Evolutionary conservation across 2,888 invertebrate genomes (phyloP).

Genomic region (Hydriomena furcata): DNA sequence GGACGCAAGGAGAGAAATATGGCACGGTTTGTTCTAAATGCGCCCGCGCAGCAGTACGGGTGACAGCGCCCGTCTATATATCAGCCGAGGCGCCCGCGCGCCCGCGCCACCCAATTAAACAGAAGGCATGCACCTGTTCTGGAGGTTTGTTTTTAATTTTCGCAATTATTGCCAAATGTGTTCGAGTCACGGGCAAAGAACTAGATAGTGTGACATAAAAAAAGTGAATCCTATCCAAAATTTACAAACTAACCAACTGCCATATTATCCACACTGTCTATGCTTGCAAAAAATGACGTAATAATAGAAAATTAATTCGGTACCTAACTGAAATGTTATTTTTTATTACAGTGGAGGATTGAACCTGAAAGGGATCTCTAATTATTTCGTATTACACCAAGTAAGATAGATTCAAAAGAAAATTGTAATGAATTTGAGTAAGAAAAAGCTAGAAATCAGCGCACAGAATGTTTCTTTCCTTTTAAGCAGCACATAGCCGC

Average conservation of each 20-base stretch:
- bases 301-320: too few relatives aligned
- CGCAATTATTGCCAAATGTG: neutral
- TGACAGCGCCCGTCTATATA: conserved; percentile 60
- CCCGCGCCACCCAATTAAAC: conserved; percentile 61
- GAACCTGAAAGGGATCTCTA: too few relatives aligned
- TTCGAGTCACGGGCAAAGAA: too few relatives aligned
- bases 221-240: too few relatives aligned
- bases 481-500: neutral
- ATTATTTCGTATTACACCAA: neutral
- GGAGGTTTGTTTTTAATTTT: conserved; percentile 38
- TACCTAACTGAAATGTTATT: too few relatives aligned
- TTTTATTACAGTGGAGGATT: too few relatives aligned
- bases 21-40: conserved; percentile 77
- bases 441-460: neutral
- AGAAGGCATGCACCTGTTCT: conserved; percentile 49
- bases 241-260: too few relatives aligned
- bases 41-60: conserved; percentile 58
- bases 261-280: too few relatives aligned
- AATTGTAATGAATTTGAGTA: neutral
- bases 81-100: conserved; percentile 52
- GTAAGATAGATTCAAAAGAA: neutral
- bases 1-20: conserved; percentile 79
- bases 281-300: too few relatives aligned
- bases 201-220: too few relatives aligned
- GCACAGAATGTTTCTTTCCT: neutral